Conservation (phyloP, 2,888 invertebrate genomes). For the Dryococelus australis region DNA sequence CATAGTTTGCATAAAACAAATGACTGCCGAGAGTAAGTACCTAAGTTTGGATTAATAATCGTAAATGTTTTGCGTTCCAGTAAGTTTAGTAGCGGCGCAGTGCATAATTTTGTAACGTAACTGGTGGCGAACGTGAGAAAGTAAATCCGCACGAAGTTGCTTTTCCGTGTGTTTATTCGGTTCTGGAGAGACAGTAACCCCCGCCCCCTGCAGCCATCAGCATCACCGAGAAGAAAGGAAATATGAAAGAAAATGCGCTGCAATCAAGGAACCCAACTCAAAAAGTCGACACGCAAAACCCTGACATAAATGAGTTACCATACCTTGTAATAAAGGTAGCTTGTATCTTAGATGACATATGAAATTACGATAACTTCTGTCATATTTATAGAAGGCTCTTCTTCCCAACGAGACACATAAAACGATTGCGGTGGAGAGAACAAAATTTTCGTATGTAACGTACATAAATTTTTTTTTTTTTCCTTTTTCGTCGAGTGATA, state of each 20-base stretch:
- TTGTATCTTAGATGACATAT: slow-evolving; percentile 7
- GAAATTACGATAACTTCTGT: background rate
- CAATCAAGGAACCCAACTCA: background rate
- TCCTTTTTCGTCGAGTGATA: background rate
- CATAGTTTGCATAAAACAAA: no score
- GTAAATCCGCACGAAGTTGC: no score
- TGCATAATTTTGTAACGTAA: no score
- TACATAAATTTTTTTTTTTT: background rate
- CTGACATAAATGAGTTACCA: slow-evolving; percentile 10
- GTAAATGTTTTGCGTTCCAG: no score
- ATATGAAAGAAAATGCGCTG: background rate
- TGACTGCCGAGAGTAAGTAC: no score
- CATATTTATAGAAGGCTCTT: background rate
- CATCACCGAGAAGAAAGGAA: background rate
- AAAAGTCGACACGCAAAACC: background rate
- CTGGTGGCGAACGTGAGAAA: no score
- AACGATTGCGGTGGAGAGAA: background rate
- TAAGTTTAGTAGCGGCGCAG: no score
- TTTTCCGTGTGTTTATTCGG: no score
- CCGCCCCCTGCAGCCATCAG: background rate
- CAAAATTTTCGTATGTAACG: background rate
- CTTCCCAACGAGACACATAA: background rate
- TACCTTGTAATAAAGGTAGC: slow-evolving; percentile 3
- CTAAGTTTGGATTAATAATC: no score
- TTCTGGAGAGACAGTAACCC: background rate